Evolutionary conservation across 2,797 vertebrate genomes (phyloP), one percentile per base, ranked within the genome.

Genomic region (Scolopax rusticola): DNA sequence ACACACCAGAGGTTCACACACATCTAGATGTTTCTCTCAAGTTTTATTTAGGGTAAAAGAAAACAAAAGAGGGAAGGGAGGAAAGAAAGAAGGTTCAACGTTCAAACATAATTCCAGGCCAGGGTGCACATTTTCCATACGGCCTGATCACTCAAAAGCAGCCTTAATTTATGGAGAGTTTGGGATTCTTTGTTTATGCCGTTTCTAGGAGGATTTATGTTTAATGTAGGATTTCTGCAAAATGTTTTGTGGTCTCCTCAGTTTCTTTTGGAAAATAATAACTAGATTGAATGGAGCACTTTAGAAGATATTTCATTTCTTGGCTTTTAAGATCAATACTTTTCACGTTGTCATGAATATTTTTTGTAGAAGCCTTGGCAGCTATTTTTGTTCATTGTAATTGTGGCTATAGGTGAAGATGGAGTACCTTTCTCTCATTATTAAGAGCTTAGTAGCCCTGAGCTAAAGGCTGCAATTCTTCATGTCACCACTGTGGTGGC

Each of bases 381-480:
- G 95, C 95, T 97, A 94, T 96, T 97, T 97, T 97, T 96, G 80
- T 96, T 96, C 92, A 57, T 90, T 86, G 92, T 96, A 97, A 97
- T 97, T 93, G 89, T 96, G 81, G 56, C 61, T 93, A 50, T 89
- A 96, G 95, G 97, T 96, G 97, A 98, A 98, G 98, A 97, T 98
- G 92, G 95, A 98, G 97, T 96, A 97, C 95, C 97, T 97, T 97
- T 97, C 97, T 97, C 96, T 97, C 97, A 95, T 98, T 98, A 98
- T 98, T 97, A 98, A 98, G 96, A 98, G 97, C 78, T 98, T 97
- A 97, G 97, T 95, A 97, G 94, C 97, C 95, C 96, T 92, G 78
- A 97, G 97, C 84, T 98, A 98, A 98, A 97, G 97, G 95, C 94
- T 98, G 97, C 96, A 97, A 98, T 98, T 98, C 97, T 97, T 98